Evolutionary conservation across 1,140 invertebrate genomes (phyloP).

Genomic region (Neodiprion lecontei): DNA sequence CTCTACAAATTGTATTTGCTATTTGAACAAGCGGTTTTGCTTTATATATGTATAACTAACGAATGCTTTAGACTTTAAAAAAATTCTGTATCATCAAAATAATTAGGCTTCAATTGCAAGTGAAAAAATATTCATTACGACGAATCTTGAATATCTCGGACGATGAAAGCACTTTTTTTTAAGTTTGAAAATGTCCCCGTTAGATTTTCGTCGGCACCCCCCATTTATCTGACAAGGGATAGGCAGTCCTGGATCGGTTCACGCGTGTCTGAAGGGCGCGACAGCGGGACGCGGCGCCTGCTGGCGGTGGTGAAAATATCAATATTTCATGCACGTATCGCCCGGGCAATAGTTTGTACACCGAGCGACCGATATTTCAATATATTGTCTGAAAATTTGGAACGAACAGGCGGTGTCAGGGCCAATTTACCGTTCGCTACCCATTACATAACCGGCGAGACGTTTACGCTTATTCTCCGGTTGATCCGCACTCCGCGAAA

Average conservation of each 20-base stretch:
- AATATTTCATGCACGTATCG: conserved; percentile 25
- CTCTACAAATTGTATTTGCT: too few species aligned
- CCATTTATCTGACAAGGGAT: not conserved
- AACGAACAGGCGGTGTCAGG: not conserved
- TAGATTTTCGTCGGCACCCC: not conserved
- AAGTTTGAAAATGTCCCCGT: too few species aligned
- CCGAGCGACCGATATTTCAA: conserved; percentile 11
- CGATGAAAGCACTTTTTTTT: not conserved
- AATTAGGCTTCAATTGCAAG: too few species aligned
- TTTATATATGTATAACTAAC: too few species aligned
- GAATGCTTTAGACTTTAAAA: too few species aligned
- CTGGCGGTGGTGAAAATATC: conserved; percentile 10
- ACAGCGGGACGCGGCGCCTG: not conserved
- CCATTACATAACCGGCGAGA: too few species aligned
- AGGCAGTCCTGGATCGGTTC: not conserved
- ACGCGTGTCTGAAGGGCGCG: not conserved
- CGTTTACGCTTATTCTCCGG: too few species aligned
- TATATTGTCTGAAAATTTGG: conserved; percentile 8
- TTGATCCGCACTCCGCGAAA: too few species aligned
- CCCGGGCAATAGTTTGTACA: conserved; percentile 16
- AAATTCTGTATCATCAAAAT: too few species aligned
- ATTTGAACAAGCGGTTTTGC: too few species aligned
- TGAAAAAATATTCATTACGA: not conserved
- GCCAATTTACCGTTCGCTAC: conserved; percentile 6
- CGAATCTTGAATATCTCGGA: conserved; percentile 10